A percentile compares a stretch with the other conserved stretches of the same genome.
Conservation (phyloP, 1,140 invertebrate genomes). For the Acromyrmex heyeri region DNA sequence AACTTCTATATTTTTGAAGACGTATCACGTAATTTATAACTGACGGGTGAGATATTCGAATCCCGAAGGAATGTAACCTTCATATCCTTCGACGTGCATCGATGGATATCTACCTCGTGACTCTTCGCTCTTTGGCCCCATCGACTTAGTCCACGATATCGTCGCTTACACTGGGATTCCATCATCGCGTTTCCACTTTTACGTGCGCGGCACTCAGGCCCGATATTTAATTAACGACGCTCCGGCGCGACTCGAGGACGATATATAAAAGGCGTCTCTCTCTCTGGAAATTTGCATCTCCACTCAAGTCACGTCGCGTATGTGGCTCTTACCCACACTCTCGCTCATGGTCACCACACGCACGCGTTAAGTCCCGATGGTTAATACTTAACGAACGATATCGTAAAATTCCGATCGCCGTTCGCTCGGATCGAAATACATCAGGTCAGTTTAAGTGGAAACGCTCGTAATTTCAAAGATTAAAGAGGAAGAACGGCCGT, state of each 20-base stretch:
- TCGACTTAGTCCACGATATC: conserved; percentile 54
- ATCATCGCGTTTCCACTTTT: conserved; percentile 60
- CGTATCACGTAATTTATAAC: conserved; percentile 41
- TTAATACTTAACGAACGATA: conserved; percentile 59
- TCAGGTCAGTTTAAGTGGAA: conserved; percentile 65
- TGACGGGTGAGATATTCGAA: conserved; percentile 46
- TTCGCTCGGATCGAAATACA: conserved; percentile 26
- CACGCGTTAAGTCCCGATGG: conserved; percentile 36
- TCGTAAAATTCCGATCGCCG: conserved; percentile 63
- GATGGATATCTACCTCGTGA: conserved; percentile 4
- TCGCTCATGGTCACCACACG: conserved; percentile 57
- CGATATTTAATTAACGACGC: conserved; percentile 62
- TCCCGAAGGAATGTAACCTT: conserved; percentile 29
- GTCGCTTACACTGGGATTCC: conserved; percentile 42
- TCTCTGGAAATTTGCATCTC: conserved; percentile 59
- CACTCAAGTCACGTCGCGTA: conserved; percentile 49
- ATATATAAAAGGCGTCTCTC: conserved; percentile 57
- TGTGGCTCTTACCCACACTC: conserved; percentile 25
- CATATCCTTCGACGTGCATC: conserved; percentile 30
- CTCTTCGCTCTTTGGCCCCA: conserved; percentile 22
- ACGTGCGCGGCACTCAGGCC: conserved; percentile 40
- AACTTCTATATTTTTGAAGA: conserved; percentile 34
- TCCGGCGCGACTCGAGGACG: conserved; percentile 41
- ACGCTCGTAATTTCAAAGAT: conserved; percentile 58
- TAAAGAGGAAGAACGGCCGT: conserved; percentile 44